A percentile compares a stretch with the other conserved stretches of the same genome.
Conservation (phyloP, 1,140 invertebrate species). For the Lysiphlebus fabarum region DNA sequence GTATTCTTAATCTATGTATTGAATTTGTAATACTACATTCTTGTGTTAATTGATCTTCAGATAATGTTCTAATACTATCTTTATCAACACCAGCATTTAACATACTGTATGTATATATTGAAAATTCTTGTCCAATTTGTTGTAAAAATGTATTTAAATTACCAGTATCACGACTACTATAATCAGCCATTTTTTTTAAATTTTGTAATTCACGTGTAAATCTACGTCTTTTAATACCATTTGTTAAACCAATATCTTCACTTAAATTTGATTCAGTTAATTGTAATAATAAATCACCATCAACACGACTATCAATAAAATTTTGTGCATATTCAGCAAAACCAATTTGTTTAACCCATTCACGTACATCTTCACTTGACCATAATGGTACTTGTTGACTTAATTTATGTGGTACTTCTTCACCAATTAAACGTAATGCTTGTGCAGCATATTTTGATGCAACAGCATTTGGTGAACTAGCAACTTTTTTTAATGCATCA, state of each 20-base stretch:
- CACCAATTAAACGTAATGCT: slow-evolving; percentile 90
- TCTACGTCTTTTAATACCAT: slow-evolving; percentile 89
- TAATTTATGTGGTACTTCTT: slow-evolving; percentile 94
- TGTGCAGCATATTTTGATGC: slow-evolving; percentile 97
- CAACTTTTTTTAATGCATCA: slow-evolving; percentile 92
- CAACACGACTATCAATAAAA: slow-evolving; percentile 90
- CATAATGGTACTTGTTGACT: slow-evolving; percentile 97
- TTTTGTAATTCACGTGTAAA: slow-evolving; percentile 93
- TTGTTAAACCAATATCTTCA: slow-evolving; percentile 89
- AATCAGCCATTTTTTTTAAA: slow-evolving; percentile 95
- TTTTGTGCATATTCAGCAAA: slow-evolving; percentile 79
- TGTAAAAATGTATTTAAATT: slow-evolving; percentile 90
- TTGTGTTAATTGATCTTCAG: slow-evolving; percentile 83
- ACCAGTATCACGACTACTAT: slow-evolving; percentile 88
- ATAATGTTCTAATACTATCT: slow-evolving; percentile 73
- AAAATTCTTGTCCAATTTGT: slow-evolving; percentile 84
- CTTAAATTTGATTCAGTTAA: slow-evolving; percentile 88
- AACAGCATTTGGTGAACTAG: slow-evolving; percentile 95
- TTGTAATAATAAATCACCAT: slow-evolving; percentile 95
- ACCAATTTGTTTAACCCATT: slow-evolving; percentile 98
- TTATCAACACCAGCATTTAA: slow-evolving; percentile 91
- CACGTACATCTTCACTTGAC: slow-evolving; percentile 92
- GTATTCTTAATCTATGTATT: slow-evolving; percentile 87
- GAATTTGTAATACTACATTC: slow-evolving; percentile 93
- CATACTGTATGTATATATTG: slow-evolving; percentile 96